Base-by-base conservation (phyloP, 2,113 vertebrate species). In the Epinephelus fuscoguttatus region DNA sequence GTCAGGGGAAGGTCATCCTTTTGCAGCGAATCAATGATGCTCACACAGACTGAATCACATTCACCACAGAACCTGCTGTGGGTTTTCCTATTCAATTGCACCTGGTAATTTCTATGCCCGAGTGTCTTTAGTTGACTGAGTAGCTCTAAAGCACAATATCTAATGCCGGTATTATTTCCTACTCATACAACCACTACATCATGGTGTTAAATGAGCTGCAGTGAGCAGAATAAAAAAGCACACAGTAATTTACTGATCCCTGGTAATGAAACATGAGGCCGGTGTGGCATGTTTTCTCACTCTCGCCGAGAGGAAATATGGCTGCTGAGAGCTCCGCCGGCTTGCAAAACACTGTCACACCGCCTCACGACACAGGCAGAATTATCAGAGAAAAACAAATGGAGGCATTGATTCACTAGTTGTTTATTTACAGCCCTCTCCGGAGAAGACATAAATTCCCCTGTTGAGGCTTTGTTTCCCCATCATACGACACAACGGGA, bases 351-450 rank as follows among this genome's bases (percentile, higher is more conserved):
- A 85, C 91, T 88, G 94, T 92, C 89, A 90, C 91, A 62, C 80
- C 14, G 81, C 80, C 86, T 75, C 80, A 77, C 84, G 75, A 89
- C 88, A 90, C 86, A 78, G 79, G 82, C 84, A 91, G 91, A 87
- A 77, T 91, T 91, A 94, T 92, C 92, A 94, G 90, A 94, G 90
- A 84, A 88, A 88, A 91, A 93, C 91, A 95, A 95, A 94, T 87
- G 92, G 88, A 91, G 83, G 88, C 91, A 92, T 92, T 95, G 94
- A 95, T 95, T 95, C 90, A 88, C 87, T 83, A 82, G 80, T 92
- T 92, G 93, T 95, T 95, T 95, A 94, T 95, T 95, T 94, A 93
- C 90, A 90, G 84, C 85, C 79, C 91, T 93, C 88, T 89, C 81
- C 33, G 77, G 92, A 94, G 92, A 85, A 88, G 86, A 94, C 90